These are phyloP conservation scores for Ptychoptera contaminata DNA, from an alignment of 2,888 invertebrate genomes.

Conservation along the genomic window DNA sequence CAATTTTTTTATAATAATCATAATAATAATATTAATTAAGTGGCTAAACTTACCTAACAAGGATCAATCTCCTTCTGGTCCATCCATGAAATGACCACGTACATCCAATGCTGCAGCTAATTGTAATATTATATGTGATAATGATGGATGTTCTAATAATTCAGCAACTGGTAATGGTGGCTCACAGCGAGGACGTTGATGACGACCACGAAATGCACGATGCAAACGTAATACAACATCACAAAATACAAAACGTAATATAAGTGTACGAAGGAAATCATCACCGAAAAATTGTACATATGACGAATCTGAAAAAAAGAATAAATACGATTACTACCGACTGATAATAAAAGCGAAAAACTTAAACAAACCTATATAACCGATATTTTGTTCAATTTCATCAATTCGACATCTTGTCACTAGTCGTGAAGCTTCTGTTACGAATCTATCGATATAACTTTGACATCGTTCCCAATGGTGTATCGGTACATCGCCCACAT, in stretches of 20 bases:
- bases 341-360: neutral
- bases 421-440: slow-evolving; percentile 72
- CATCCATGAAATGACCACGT: slow-evolving; percentile 35
- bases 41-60: neutral
- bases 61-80: slow-evolving; percentile 33
- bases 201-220: slow-evolving; percentile 68
- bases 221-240: slow-evolving; percentile 79
- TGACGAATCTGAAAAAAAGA: slow-evolving; percentile 38
- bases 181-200: slow-evolving; percentile 70
- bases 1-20: neutral
- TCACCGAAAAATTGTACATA: slow-evolving; percentile 85
- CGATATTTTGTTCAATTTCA: slow-evolving; percentile 37
- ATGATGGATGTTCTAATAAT: slow-evolving; percentile 65
- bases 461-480: slow-evolving; percentile 85
- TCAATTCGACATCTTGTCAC: slow-evolving; percentile 69
- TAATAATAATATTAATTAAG: neutral
- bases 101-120: slow-evolving; percentile 73
- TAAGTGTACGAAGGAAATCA: slow-evolving; percentile 77
- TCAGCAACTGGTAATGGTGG: slow-evolving; percentile 78
- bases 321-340: neutral
- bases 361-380: slow-evolving; percentile 25
- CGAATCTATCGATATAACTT: slow-evolving; percentile 73
- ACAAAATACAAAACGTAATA: slow-evolving; percentile 87
- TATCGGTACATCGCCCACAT: slow-evolving; percentile 69
- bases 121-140: slow-evolving; percentile 67